Conservation (phyloP, 2,888 invertebrate genomes). For the Peribatodes rhomboidaria region DNA sequence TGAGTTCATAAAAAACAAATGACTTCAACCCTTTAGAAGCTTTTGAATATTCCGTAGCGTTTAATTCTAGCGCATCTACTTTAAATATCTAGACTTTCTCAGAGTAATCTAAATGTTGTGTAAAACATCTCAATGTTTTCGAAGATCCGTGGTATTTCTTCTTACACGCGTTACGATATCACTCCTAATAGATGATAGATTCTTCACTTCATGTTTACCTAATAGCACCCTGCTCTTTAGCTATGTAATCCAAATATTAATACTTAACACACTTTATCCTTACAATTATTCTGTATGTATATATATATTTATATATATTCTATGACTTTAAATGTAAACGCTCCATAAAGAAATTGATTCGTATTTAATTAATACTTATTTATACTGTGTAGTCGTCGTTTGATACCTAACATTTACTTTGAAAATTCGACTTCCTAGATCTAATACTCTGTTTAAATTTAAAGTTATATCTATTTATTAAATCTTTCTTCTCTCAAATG, state of each 20-base stretch:
- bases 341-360: slow-evolving; percentile 55
- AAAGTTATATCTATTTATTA: slow-evolving; percentile 85
- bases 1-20: too few species aligned
- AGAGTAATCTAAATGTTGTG: slow-evolving; percentile 32
- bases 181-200: slow-evolving; percentile 39
- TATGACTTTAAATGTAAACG: slow-evolving; percentile 50
- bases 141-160: slow-evolving; percentile 47
- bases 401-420: slow-evolving; percentile 71
- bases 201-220: slow-evolving; percentile 54
- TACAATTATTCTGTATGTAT: background rate
- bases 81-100: background rate
- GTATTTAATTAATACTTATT: slow-evolving; percentile 60
- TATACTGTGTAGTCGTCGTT: slow-evolving; percentile 73
- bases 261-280: slow-evolving; percentile 15
- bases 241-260: slow-evolving; percentile 22
- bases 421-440: slow-evolving; percentile 72
- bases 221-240: slow-evolving; percentile 75
- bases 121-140: slow-evolving; percentile 48
- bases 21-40: too few species aligned
- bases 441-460: slow-evolving; percentile 81
- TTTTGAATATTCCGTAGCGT: background rate
- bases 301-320: slow-evolving; percentile 21
- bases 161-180: slow-evolving; percentile 33
- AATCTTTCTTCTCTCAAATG: slow-evolving; percentile 83
- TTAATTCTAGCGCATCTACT: background rate